Base-by-base conservation (phyloP, 2,888 invertebrate species). In the Antheraea yamamai region DNA sequence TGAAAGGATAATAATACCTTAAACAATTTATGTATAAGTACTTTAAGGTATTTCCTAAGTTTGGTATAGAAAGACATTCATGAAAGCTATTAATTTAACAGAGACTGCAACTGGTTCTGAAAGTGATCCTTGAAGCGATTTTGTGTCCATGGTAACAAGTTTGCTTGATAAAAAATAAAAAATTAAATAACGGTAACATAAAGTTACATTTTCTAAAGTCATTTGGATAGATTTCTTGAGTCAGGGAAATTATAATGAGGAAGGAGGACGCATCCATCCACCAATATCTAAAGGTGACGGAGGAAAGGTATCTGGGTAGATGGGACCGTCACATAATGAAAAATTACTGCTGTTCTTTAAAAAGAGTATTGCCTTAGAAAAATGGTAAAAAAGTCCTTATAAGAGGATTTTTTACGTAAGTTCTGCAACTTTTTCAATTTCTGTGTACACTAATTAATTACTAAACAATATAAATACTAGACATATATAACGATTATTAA, bases 271-370 rank as follows among this genome's bases (percentile, higher is more conserved):
- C 35, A 4, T 39, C 35, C 35, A 4, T 39, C 35, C 35, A 39
- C 35, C 35, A 39, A 39, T 2, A 39, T 58, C 58, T 58, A 58
- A 58, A 58, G 16, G 58, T 58, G n/a, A 58, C n/a, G n/a, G n/a
- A 58, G 58, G n/a, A 58, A 58, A 58, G 58, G 58, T 58, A 58
- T 58, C n/a, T 20, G 58, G 58, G 18, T 58, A 18, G 58, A 58
- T 58, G n/a, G 58, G n/a, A 58, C 20, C 20, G 7, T 58, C 84
- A 83, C 87, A 85, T 84, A 87, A 88, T 82, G n/a, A n/a, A 18
- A n/a, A 6, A 7, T 58, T 58, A 58, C 1, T 18, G 58, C n/a
- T 58, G 58, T n/a, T 58, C n/a, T 58, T 58, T 58, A 58, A 58
- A 58, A 58, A 58, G 58, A 8, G 58, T 3, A 20, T 58, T 18